Evolutionary conservation across 2,113 vertebrate genomes (phyloP).

Genomic region (Sakesphorus luctuosus): DNA sequence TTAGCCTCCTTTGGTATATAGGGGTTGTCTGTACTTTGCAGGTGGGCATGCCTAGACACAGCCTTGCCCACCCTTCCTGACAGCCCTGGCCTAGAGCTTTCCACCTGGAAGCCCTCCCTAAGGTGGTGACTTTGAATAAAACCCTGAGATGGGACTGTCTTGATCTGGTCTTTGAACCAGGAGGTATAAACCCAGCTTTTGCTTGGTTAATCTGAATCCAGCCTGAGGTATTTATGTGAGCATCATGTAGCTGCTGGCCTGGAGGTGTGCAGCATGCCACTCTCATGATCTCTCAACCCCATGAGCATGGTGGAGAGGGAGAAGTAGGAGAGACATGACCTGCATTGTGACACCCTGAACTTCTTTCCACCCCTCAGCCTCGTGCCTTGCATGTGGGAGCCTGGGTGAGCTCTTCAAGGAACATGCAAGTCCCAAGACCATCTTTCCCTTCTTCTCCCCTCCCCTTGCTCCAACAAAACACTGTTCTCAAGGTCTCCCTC

Average conservation of each 20-base stretch:
- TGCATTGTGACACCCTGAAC: neutral
- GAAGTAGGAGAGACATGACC: neutral
- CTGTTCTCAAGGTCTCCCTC: rapidly evolving
- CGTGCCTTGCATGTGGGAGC: rapidly evolving
- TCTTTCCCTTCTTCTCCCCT: neutral
- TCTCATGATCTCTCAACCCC: neutral
- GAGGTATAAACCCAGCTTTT: neutral
- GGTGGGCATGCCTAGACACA: neutral
- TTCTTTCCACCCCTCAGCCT: neutral
- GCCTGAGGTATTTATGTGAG: neutral
- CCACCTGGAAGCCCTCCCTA: neutral
- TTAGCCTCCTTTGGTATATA: neutral
- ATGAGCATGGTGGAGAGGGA: rapidly evolving
- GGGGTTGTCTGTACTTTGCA: neutral
- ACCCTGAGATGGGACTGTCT: rapidly evolving
- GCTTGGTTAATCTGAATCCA: neutral
- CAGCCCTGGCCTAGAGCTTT: neutral
- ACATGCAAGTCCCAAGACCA: rapidly evolving
- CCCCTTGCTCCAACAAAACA: neutral
- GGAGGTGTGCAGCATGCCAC: neutral
- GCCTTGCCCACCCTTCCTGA: neutral
- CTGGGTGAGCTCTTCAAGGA: neutral
- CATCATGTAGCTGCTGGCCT: neutral
- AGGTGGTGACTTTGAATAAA: neutral
- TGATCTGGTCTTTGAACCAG: neutral